These are phyloP conservation scores for Keiferia lycopersicella DNA, from an alignment of 2,888 invertebrate genomes.

Conservation along the genomic window DNA sequence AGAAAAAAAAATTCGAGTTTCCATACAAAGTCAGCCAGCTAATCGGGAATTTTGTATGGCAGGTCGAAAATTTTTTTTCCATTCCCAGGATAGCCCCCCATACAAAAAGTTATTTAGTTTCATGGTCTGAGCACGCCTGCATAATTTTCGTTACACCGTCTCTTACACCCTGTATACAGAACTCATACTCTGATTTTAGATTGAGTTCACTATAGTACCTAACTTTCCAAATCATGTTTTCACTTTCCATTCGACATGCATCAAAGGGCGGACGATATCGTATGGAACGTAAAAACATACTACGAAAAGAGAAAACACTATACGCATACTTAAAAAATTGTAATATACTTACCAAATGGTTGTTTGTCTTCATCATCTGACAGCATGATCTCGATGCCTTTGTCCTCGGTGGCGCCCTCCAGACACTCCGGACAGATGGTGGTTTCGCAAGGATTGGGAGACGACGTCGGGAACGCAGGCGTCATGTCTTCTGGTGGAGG, in stretches of 20 bases:
- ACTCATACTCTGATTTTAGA: too few species aligned
- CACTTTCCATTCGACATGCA: neutral
- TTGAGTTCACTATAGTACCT: too few species aligned
- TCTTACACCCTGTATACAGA: too few species aligned
- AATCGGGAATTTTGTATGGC: too few species aligned
- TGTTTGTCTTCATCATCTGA: neutral
- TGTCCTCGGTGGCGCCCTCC: slow-evolving; percentile 55
- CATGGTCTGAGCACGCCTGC: too few species aligned
- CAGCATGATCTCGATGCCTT: slow-evolving; percentile 37
- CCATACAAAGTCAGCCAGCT: too few species aligned
- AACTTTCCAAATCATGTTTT: neutral
- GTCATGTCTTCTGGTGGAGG: slow-evolving; percentile 66
- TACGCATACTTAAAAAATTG: too few species aligned
- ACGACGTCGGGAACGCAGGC: slow-evolving; percentile 65
- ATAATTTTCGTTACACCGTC: too few species aligned
- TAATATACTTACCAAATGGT: neutral
- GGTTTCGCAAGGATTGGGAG: slow-evolving; percentile 67
- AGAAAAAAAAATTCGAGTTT: too few species aligned
- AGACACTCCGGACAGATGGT: slow-evolving; percentile 69
- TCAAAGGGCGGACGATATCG: neutral
- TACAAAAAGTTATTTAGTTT: too few species aligned
- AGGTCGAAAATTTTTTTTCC: too few species aligned
- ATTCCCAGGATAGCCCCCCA: too few species aligned
- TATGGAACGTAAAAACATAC: neutral
- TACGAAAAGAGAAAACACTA: neutral